These are phyloP conservation scores for Clarias pachynema DNA, from an alignment of 2,797 vertebrate genomes.

Conservation along the genomic window DNA sequence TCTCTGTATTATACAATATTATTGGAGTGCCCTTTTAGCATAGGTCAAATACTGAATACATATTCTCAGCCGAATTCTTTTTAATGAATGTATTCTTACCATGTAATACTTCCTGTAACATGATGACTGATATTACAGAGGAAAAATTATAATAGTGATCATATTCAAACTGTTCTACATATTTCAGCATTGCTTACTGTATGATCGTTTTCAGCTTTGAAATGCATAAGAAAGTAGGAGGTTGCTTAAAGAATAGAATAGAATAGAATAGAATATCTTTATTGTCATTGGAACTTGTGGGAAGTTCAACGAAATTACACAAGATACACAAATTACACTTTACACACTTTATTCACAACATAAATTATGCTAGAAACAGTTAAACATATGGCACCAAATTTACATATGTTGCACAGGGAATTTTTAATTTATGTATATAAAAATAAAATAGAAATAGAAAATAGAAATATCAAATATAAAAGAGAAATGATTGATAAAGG, in stretches of 20 bases:
- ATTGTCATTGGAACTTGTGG: too few relatives aligned
- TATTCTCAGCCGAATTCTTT: neutral
- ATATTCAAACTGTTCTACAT: neutral
- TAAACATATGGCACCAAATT: too few relatives aligned
- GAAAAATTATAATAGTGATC: neutral
- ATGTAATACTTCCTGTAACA: neutral
- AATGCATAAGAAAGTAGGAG: neutral
- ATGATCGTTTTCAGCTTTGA: neutral
- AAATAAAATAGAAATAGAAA: too few relatives aligned
- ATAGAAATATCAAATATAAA: too few relatives aligned
- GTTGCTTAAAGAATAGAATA: neutral
- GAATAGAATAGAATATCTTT: too few relatives aligned
- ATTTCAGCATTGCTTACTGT: neutral
- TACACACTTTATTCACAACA: too few relatives aligned
- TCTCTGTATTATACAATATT: neutral
- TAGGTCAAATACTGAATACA: slow-evolving; percentile 5
- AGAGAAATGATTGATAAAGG: neutral
- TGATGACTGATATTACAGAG: neutral
- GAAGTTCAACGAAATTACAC: too few relatives aligned
- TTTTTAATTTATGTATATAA: too few relatives aligned
- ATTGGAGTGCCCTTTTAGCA: neutral
- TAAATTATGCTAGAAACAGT: too few relatives aligned
- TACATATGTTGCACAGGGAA: too few relatives aligned
- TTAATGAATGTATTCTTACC: neutral
- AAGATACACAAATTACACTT: too few relatives aligned